Evolutionary conservation across 2,113 vertebrate species (phyloP).

Genomic region (Mus pahari): DNA sequence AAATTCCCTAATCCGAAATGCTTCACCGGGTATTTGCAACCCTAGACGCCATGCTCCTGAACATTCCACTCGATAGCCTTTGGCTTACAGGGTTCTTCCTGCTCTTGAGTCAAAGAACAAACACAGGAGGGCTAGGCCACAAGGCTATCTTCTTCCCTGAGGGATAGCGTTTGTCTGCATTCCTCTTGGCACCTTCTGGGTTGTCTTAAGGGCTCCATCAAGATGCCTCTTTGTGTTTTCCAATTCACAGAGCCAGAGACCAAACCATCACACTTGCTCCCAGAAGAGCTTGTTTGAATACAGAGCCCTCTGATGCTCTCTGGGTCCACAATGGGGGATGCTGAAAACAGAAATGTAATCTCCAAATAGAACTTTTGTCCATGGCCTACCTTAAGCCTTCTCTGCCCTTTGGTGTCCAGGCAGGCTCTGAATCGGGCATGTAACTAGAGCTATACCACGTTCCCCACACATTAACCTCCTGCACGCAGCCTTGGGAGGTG

Average conservation of each 20-base stretch:
- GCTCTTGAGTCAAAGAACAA: slow-evolving; percentile 65
- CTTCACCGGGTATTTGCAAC: slow-evolving; percentile 63
- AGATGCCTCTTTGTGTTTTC: neutral
- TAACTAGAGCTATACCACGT: neutral
- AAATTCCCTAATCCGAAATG: slow-evolving; percentile 68
- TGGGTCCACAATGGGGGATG: fast-evolving
- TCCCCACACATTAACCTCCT: neutral
- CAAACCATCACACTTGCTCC: neutral
- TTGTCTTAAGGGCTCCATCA: neutral
- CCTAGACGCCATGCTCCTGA: neutral
- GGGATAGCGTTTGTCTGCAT: slow-evolving; percentile 45
- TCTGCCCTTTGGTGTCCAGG: neutral
- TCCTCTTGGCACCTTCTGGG: neutral
- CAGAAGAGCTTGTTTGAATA: neutral
- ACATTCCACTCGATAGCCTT: neutral
- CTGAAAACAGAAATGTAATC: neutral
- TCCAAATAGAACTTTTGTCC: neutral
- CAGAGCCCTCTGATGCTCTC: neutral
- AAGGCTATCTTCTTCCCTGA: neutral
- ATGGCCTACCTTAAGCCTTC: neutral
- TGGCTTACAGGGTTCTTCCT: slow-evolving; percentile 23
- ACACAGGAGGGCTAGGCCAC: neutral
- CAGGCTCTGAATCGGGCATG: neutral
- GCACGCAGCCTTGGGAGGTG: fast-evolving
- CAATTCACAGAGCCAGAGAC: neutral